Evolutionary conservation across 2,888 invertebrate genomes (phyloP), one percentile per base, ranked within the genome.

Genomic region (Sarcophaga caerulescens): DNA sequence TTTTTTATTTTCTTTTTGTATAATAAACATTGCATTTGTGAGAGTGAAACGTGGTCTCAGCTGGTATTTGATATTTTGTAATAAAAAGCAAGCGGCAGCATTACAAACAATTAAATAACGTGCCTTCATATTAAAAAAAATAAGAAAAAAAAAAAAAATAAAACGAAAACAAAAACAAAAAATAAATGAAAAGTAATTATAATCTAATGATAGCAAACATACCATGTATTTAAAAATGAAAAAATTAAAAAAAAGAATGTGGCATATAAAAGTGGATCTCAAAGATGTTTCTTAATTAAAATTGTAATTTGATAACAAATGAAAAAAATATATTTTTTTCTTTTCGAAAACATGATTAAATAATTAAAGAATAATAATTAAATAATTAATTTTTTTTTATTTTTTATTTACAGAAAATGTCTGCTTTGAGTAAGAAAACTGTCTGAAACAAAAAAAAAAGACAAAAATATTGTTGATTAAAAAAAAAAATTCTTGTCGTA

Each of bases 41-140:
- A 62, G 62, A 79, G 68, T 59, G 57, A 78, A 74, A 83, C 78
- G 83, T 83, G 75, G 78, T 69, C 45, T 63, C 73, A 68, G 66
- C 17, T 76, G 71, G 71, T 65, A 76, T 85, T 62, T 81, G 81
- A 77, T 77, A 85, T 85, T 79, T 82, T 82, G 81, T 85, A 81
- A 81, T 81, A 85, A 66, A 23, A 45, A 11, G 8, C 47, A 21
- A 57, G 66, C 23, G 47, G 74, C 69, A 75, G 70, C 12, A 21
- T 12, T 62, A 52, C 69, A 62, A 68, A 66, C 25, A 79, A 66
- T 75, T 75, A 85, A 75, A 47, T 47, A 78, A 79, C 74, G 74
- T 73, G 78, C 68, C 73, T 80, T 66, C 8, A 62, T 68, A 69
- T 63, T 78, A 45, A 68, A 69, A 66, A 71, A 45, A 52, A 4